These are phyloP conservation scores for Bradypus variegatus DNA, from an alignment of 2,797 vertebrate genomes.

Conservation along the genomic window DNA sequence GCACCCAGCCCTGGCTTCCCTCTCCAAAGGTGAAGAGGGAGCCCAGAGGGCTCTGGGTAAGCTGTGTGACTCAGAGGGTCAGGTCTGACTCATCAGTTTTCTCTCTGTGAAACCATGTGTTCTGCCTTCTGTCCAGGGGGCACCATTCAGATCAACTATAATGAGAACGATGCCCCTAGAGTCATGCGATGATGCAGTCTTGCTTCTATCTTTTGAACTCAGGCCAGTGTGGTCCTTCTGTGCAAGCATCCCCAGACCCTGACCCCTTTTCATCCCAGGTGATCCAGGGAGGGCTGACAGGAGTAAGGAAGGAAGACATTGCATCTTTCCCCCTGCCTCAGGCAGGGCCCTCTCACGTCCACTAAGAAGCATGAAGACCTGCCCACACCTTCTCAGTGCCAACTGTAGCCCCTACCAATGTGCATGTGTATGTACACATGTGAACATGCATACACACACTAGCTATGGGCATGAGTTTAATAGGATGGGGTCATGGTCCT, in stretches of 20 bases:
- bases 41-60: slow-evolving; percentile 27
- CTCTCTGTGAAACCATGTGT: background rate
- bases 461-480: background rate
- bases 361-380: background rate
- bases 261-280: background rate
- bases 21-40: slow-evolving; percentile 19
- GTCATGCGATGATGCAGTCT: background rate
- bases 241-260: background rate
- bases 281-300: background rate
- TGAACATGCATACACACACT: background rate
- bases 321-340: background rate
- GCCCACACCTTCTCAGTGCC: background rate
- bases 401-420: background rate
- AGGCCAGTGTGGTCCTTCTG: background rate
- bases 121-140: background rate
- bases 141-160: background rate
- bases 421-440: background rate
- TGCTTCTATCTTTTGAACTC: background rate
- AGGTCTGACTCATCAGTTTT: background rate
- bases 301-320: background rate
- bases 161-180: background rate
- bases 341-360: background rate
- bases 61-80: slow-evolving; percentile 35
- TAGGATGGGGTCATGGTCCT: background rate
- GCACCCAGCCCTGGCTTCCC: background rate